These are phyloP conservation scores for Sisyra nigra DNA, from an alignment of 2,888 invertebrate species.

Conservation along the genomic window DNA sequence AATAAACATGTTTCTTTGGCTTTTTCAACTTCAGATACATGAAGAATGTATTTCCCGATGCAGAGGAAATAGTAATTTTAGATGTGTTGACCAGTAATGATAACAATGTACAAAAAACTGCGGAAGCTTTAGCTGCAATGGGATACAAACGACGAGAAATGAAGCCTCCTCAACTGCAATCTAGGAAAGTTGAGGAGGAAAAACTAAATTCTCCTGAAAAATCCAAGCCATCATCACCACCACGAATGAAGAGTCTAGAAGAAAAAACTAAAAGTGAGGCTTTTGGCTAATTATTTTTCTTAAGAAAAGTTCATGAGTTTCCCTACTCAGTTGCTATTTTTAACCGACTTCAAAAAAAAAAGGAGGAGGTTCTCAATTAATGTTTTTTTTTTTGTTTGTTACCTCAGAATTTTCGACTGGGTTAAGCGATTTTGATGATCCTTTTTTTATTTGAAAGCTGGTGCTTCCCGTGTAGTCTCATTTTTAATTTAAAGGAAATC, in stretches of 20 bases:
- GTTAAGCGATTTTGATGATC: no score
- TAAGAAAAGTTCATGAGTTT: not conserved
- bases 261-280: slow-evolving; percentile 53
- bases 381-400: no score
- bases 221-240: slow-evolving; percentile 31
- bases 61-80: slow-evolving; percentile 72
- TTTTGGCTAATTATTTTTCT: slow-evolving; percentile 6
- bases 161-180: slow-evolving; percentile 32
- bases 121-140: slow-evolving; percentile 61
- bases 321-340: no score
- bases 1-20: not conserved
- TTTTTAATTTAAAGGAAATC: no score
- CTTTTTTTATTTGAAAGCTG: no score
- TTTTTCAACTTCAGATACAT: slow-evolving; percentile 52
- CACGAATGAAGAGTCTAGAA: slow-evolving; percentile 46
- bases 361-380: no score
- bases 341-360: no score
- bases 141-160: slow-evolving; percentile 71
- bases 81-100: slow-evolving; percentile 74
- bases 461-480: no score
- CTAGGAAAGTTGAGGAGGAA: slow-evolving; percentile 28
- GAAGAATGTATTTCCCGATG: slow-evolving; percentile 81
- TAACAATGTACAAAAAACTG: slow-evolving; percentile 79
- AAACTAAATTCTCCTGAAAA: slow-evolving; percentile 12
- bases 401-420: no score